Conservation (phyloP, 2,888 invertebrate species). For the Hetaerina titia region DNA sequence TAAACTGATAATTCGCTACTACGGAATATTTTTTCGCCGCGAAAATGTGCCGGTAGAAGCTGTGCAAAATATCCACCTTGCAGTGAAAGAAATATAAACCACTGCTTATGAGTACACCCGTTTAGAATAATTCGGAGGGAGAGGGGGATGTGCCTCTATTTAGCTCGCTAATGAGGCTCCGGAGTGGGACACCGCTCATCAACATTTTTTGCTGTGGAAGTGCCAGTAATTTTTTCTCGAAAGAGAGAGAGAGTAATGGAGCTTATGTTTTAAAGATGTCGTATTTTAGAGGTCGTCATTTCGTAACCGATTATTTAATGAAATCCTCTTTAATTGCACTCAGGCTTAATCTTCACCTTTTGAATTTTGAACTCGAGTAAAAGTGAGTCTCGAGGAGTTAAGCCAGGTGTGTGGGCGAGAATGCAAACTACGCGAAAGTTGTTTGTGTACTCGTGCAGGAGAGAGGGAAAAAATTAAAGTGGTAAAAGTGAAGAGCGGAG, state of each 20-base stretch:
- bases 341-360: background rate
- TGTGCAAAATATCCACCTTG: background rate
- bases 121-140: background rate
- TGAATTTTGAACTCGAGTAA: background rate
- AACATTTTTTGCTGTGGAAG: background rate
- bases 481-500: background rate
- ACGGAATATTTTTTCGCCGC: background rate
- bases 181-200: background rate
- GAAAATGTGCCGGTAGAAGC: background rate
- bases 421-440: slow-evolving; percentile 6
- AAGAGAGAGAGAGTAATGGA: background rate
- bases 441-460: slow-evolving; percentile 2
- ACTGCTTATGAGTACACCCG: background rate
- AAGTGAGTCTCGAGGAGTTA: slow-evolving; percentile 5
- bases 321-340: slow-evolving; percentile 7
- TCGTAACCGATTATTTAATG: slow-evolving; percentile 35
- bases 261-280: background rate
- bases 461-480: background rate
- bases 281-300: background rate
- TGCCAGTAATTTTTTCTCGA: background rate
- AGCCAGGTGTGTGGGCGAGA: slow-evolving; percentile 17
- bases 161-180: slow-evolving; percentile 21
- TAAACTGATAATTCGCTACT: background rate
- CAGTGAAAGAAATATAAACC: background rate
- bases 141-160: background rate